These are phyloP conservation scores for Xanthia togata DNA, from an alignment of 2,888 invertebrate genomes.

Conservation along the genomic window DNA sequence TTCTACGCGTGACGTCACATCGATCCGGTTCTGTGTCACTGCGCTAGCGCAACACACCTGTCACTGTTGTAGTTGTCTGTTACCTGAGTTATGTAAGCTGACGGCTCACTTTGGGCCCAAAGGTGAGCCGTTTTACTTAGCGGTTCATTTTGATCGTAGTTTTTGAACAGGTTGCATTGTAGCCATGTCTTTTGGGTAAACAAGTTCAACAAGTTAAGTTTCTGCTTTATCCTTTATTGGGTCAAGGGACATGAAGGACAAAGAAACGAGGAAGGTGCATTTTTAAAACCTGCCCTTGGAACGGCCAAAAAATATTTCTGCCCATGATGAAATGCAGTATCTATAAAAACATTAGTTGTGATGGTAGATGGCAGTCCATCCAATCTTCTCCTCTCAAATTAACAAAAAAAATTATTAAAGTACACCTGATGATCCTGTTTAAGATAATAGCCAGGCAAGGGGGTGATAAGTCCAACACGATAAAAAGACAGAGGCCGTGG, in stretches of 20 bases:
- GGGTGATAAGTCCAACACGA: background rate
- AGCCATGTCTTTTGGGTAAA: background rate
- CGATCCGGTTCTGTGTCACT: slow-evolving; percentile 68
- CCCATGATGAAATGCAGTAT: background rate
- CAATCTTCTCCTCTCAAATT: background rate
- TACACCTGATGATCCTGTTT: background rate
- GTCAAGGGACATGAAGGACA: too few relatives aligned
- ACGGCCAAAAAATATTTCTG: background rate
- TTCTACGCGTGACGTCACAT: slow-evolving; percentile 66
- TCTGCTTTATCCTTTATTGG: background rate
- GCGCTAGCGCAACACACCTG: slow-evolving; percentile 63
- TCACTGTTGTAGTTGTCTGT: slow-evolving; percentile 40
- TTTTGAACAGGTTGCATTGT: slow-evolving; percentile 2
- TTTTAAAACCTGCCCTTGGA: background rate
- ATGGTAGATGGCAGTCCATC: background rate
- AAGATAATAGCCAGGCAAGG: background rate
- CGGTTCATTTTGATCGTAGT: background rate
- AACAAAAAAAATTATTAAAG: accelerated
- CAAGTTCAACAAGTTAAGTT: background rate
- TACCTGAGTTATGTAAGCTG: slow-evolving; percentile 60
- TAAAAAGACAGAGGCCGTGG: background rate
- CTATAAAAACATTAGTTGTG: background rate
- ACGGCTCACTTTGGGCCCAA: slow-evolving; percentile 15
- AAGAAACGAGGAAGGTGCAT: background rate
- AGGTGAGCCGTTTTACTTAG: slow-evolving; percentile 1